Conservation (phyloP, 2,797 vertebrate species). For the Cryptoprocta ferox region DNA sequence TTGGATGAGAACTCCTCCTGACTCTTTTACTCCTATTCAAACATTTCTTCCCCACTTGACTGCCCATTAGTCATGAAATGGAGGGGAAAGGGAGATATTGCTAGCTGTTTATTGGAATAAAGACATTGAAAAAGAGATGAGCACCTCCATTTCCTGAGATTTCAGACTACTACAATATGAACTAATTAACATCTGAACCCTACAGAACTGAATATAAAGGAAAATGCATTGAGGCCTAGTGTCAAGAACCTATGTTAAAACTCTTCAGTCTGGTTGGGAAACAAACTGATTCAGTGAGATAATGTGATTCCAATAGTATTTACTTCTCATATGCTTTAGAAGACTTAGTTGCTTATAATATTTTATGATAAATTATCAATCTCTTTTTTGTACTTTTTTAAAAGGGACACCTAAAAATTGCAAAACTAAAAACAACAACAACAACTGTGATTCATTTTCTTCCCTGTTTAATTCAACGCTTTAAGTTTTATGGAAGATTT, state of each 20-base stretch:
- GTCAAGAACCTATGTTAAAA: neutral
- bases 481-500: neutral
- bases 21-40: neutral
- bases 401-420: neutral
- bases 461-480: neutral
- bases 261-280: neutral
- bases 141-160: neutral
- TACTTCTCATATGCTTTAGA: neutral
- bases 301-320: neutral
- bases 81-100: neutral
- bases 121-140: neutral
- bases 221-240: neutral
- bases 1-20: neutral
- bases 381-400: slow-evolving; percentile 21
- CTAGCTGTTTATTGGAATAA: neutral
- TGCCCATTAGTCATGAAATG: neutral
- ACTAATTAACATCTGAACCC: neutral
- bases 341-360: neutral
- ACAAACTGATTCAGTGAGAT: neutral
- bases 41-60: neutral
- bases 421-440: neutral
- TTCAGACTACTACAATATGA: neutral
- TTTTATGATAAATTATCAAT: neutral
- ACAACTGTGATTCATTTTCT: neutral
- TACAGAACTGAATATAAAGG: neutral